Evolutionary conservation across 2,888 invertebrate genomes (phyloP), one percentile per base, ranked within the genome.

Genomic region (Sminthurinus aureus): DNA sequence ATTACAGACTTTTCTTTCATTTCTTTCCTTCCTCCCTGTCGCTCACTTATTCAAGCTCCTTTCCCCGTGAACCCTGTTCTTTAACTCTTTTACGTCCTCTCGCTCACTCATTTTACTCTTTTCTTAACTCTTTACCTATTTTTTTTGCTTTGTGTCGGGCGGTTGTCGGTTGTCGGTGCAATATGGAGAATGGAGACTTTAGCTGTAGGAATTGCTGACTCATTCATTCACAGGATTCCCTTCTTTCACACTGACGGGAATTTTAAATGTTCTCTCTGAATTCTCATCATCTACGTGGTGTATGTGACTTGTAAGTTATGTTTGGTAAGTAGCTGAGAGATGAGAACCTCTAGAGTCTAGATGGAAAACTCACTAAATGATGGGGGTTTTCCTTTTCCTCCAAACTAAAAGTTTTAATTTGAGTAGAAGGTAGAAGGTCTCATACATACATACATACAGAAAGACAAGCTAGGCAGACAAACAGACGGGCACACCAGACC

Each of bases 1-100:
- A 78, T 83, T 83, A 83, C 78, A 73, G 78, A 73, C 22, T 83
- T 78, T 79, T 77, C 38, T 20, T 51, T 77, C 66, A 71, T 82
- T 71, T 76, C 66, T 78, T 73, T 58, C 74, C 58, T 50, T 64
- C 74, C 20, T 66, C 8, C 50, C n/a, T 75, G 12, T 74, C 38
- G n/a, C n/a, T 74, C 74, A 15, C 69, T 22, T 58, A 71, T 71
- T 71, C 22, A 11, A 11, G 71, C 71, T n/a, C 22, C 22, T 71
- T 71, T 71, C n/a, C 22, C 11, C n/a, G 11, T 71, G 22, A n/a
- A n/a, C n/a, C 24, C 13, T 20, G 3, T 20, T 11, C 71, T 71
- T 18, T 50, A 13, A n/a, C 76, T 76, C 50, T 75, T 26, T 50
- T 12, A 11, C 75, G 9, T 4, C 38, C 38, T 75, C 50, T 26